Percentiles rank a stretch among this genome's conserved stretches.
phyloP scores from a whole-genome alignment of 2,888 invertebrate species.

The Seira sanloemensis region DNA sequence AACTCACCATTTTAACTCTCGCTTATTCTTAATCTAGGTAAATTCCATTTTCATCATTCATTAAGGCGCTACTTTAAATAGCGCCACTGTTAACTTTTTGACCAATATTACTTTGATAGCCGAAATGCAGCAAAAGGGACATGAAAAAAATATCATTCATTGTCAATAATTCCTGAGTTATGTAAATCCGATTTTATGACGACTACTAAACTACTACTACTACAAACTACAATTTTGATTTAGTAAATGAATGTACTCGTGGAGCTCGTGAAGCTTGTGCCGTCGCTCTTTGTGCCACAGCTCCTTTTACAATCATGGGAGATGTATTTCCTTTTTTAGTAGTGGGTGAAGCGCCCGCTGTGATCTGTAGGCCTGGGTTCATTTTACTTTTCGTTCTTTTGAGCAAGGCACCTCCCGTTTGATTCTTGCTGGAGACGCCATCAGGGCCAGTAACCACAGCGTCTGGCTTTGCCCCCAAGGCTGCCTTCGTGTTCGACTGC shows the following conservation, averaged over 20 bases:
- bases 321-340: slow-evolving; percentile 16
- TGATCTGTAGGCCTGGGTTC: background rate
- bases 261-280: slow-evolving; percentile 20
- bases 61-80: background rate
- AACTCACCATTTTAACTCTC: background rate
- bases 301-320: slow-evolving; percentile 23
- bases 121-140: too few relatives aligned
- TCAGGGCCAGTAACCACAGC: slow-evolving; percentile 6
- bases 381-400: slow-evolving; percentile 42
- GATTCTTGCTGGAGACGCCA: slow-evolving; percentile 16
- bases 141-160: too few relatives aligned
- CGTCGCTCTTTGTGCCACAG: background rate
- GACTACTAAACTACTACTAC: too few relatives aligned
- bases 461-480: slow-evolving; percentile 21
- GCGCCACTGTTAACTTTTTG: background rate
- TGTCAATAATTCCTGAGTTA: background rate
- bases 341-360: background rate
- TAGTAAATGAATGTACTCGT: background rate
- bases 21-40: background rate
- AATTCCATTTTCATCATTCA: background rate
- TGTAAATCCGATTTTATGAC: background rate
- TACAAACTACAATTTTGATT: too few relatives aligned
- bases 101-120: background rate
- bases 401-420: slow-evolving; percentile 28
- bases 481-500: background rate